phyloP scores from a whole-genome alignment of 92 coral and sea anemone genomes.

The Porites lobata region DNA sequence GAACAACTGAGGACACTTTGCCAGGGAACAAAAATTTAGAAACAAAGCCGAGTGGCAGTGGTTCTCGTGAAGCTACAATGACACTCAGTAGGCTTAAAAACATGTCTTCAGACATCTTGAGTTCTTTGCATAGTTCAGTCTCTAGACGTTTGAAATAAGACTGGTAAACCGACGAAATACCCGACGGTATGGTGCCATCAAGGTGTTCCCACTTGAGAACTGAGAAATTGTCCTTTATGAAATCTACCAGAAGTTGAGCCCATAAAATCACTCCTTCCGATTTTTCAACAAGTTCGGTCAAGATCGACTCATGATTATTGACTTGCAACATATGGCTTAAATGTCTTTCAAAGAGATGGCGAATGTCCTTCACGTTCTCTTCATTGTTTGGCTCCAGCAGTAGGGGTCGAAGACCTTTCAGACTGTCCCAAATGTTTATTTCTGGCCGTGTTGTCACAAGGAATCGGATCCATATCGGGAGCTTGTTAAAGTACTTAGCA shows the following conservation, averaged over 20 bases:
- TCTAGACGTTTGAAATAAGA: background rate
- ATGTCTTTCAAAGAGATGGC: slow-evolving; percentile 5
- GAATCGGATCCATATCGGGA: slow-evolving; percentile 53
- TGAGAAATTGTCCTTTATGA: background rate
- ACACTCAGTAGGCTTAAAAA: background rate
- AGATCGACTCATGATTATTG: slow-evolving; percentile 1
- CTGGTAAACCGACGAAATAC: slow-evolving; percentile 2
- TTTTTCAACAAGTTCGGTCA: slow-evolving; percentile 27
- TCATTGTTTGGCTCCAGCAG: slow-evolving; percentile 9
- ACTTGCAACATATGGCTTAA: background rate
- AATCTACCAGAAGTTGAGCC: slow-evolving; percentile 21
- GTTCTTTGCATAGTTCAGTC: background rate
- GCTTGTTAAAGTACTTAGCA: slow-evolving; percentile 23
- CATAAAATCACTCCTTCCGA: slow-evolving; percentile 28
- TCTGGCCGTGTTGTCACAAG: slow-evolving; percentile 65
- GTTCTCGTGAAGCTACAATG: background rate
- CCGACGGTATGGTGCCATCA: background rate
- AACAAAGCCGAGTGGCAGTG: slow-evolving; percentile 7
- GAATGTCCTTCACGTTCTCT: slow-evolving; percentile 7
- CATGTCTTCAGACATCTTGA: background rate
- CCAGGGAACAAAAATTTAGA: background rate
- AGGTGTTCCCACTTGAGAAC: background rate
- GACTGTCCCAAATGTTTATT: slow-evolving; percentile 8
- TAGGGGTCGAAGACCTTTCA: slow-evolving; percentile 23
- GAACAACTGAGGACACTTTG: background rate